Percentiles rank a stretch among this genome's conserved stretches.
These are phyloP conservation scores for Morus bassanus DNA, from an alignment of 2,797 vertebrate genomes.

Conservation along the genomic window DNA sequence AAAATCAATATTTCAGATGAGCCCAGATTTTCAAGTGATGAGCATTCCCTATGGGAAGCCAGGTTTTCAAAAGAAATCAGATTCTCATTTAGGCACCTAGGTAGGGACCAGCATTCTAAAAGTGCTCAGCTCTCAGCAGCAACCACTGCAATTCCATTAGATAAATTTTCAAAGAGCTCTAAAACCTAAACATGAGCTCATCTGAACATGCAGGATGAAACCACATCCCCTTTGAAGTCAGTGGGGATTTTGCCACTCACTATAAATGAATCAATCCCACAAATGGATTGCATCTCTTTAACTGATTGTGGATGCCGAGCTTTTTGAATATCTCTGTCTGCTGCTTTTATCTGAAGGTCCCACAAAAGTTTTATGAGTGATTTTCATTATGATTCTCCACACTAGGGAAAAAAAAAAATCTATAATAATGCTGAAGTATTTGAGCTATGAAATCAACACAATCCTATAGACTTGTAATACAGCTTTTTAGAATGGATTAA, in stretches of 20 bases:
- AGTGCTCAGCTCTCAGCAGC: background rate
- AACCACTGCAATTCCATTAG: background rate
- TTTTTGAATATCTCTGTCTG: background rate
- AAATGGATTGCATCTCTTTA: background rate
- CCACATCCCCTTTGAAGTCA: background rate
- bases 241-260: background rate
- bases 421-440: background rate
- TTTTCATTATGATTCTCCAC: background rate
- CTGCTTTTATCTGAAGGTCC: background rate
- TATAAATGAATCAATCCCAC: background rate
- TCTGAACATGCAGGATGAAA: background rate
- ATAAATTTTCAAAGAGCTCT: background rate
- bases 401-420: background rate
- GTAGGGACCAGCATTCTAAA: background rate
- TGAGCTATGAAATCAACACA: background rate
- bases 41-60: background rate
- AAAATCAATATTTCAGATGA: background rate
- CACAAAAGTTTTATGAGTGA: background rate
- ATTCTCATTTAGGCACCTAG: background rate
- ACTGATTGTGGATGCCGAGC: background rate
- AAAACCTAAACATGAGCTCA: background rate
- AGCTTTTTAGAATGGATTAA: background rate
- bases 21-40: background rate
- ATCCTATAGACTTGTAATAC: background rate
- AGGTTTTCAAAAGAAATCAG: background rate